These are phyloP conservation scores for Asarcornis scutulata DNA, from an alignment of 2,113 vertebrate genomes.

Conservation along the genomic window DNA sequence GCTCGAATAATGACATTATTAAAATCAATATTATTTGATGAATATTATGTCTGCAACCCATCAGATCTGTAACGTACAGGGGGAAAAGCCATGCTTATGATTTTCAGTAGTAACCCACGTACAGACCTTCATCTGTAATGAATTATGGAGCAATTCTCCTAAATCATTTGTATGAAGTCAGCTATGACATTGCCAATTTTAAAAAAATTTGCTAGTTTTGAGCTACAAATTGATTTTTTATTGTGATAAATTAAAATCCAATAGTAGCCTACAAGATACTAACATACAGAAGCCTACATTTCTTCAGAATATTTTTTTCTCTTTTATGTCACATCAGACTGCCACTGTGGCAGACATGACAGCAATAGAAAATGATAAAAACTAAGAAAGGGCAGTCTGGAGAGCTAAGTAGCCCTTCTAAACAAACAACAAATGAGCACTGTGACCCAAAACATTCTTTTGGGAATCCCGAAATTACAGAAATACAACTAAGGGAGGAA, in stretches of 20 bases:
- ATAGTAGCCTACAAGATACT: slow-evolving; percentile 57
- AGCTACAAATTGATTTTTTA: slow-evolving; percentile 73
- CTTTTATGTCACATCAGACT: slow-evolving; percentile 12
- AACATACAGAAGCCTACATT: slow-evolving; percentile 11
- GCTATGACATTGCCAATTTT: slow-evolving; percentile 61
- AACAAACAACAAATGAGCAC: not conserved
- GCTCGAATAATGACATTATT: slow-evolving; percentile 42
- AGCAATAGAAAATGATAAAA: not conserved
- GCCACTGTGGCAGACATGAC: not conserved
- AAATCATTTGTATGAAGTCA: slow-evolving; percentile 55
- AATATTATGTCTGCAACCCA: slow-evolving; percentile 34
- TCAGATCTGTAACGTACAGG: not conserved
- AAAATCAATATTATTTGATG: slow-evolving; percentile 55
- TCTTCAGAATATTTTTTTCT: not conserved
- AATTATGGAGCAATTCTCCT: slow-evolving; percentile 52
- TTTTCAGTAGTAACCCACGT: slow-evolving; percentile 13
- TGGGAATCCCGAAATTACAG: not conserved
- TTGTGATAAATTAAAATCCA: slow-evolving; percentile 76
- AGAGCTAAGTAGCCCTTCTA: not conserved
- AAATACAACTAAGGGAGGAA: not conserved
- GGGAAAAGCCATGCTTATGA: not conserved
- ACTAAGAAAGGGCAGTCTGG: not conserved
- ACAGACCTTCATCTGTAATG: slow-evolving; percentile 22
- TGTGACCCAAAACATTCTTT: not conserved
- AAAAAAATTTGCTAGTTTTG: slow-evolving; percentile 63